Evolutionary conservation across 2,888 invertebrate genomes (phyloP).

Genomic region (Malacosoma neustria): DNA sequence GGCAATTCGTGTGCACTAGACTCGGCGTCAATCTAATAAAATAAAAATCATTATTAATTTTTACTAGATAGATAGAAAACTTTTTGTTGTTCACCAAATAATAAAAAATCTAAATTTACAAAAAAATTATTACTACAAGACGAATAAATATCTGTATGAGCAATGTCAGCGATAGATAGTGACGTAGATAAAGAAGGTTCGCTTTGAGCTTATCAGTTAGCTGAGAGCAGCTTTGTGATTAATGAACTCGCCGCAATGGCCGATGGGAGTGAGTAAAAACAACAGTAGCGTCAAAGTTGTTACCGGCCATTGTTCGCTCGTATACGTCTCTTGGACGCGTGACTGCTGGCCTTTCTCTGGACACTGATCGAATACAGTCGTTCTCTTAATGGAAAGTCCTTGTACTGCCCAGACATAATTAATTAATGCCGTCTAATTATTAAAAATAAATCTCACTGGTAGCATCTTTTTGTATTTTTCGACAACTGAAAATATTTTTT

Average conservation of each 20-base stretch:
- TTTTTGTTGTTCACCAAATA: conserved; percentile 10
- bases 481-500: too few species aligned
- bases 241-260: conserved; percentile 51
- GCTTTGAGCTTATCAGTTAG: conserved; percentile 44
- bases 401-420: not conserved
- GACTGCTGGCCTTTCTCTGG: conserved; percentile 16
- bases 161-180: conserved; percentile 11
- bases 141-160: not conserved
- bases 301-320: conserved; percentile 41
- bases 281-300: conserved; percentile 47
- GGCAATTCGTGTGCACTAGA: conserved; percentile 53
- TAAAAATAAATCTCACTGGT: too few species aligned
- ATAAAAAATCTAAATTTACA: conserved; percentile 20
- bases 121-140: not conserved
- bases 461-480: too few species aligned
- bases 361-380: not conserved
- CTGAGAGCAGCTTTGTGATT: conserved; percentile 57
- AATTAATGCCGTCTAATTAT: not conserved
- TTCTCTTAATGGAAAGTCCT: not conserved
- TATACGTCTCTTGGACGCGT: conserved; percentile 24
- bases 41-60: too few species aligned
- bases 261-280: conserved; percentile 39
- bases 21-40: conserved; percentile 65
- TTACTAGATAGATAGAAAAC: too few species aligned
- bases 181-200: conserved; percentile 38